Evolutionary conservation across 2,113 vertebrate species (phyloP).

Genomic region (Lucifuga dentata): DNA sequence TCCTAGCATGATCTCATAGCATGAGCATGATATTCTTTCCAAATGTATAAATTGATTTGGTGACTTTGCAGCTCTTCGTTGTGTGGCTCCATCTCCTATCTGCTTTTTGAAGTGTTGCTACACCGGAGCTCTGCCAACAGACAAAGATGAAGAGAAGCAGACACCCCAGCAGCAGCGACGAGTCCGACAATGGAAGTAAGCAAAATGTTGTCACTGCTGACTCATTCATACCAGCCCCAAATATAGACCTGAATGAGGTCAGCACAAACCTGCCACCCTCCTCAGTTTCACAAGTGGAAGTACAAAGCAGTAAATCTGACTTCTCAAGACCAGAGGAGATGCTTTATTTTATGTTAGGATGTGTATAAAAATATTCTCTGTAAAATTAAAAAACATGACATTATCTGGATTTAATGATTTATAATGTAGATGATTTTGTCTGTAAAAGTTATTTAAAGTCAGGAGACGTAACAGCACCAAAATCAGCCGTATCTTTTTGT

Average conservation of each 20-base stretch:
- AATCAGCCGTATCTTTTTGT: no score
- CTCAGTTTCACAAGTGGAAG: not conserved
- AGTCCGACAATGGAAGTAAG: slow-evolving; percentile 99
- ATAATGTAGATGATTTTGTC: no score
- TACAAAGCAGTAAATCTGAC: not conserved
- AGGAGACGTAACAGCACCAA: no score
- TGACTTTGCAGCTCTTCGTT: not conserved
- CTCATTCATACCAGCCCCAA: slow-evolving; percentile 16
- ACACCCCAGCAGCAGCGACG: slow-evolving; percentile 95
- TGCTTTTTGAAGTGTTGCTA: slow-evolving; percentile 31
- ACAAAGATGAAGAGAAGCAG: slow-evolving; percentile 94
- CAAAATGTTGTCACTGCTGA: slow-evolving; percentile 39
- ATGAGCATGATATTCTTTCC: not conserved
- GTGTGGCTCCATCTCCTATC: not conserved
- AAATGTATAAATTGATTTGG: no score
- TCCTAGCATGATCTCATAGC: no score
- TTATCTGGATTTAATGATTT: no score
- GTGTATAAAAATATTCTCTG: no score
- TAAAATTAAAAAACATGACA: no score
- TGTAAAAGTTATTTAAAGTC: no score
- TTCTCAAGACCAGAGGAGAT: no score
- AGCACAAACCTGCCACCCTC: not conserved
- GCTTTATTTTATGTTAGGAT: no score
- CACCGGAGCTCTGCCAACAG: slow-evolving; percentile 47
- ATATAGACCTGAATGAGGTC: slow-evolving; percentile 34